These are phyloP conservation scores for Chrysemys picta DNA, from an alignment of 2,113 vertebrate species.

Conservation along the genomic window DNA sequence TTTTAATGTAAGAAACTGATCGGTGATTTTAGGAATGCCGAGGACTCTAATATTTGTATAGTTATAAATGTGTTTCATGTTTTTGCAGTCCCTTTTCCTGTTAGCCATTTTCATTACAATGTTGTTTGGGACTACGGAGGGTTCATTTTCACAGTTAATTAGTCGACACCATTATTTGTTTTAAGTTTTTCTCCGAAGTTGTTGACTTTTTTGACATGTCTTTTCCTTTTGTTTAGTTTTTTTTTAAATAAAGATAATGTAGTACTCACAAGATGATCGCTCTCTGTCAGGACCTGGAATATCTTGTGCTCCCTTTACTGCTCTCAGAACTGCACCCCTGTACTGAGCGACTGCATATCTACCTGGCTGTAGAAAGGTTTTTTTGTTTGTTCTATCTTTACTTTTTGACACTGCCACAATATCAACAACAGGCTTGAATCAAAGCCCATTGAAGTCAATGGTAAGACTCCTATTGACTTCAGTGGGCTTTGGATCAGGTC, in stretches of 20 bases:
- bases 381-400: not conserved
- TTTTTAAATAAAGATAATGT: fast-evolving
- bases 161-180: not conserved
- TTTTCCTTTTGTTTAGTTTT: not conserved
- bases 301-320: not conserved
- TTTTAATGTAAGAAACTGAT: not conserved
- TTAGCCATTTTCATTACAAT: not conserved
- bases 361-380: not conserved
- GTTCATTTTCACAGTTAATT: not conserved
- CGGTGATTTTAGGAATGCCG: not conserved
- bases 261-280: not conserved
- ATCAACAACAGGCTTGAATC: not conserved
- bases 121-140: not conserved
- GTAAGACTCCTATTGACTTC: not conserved
- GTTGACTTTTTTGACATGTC: not conserved
- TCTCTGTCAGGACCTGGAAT: not conserved
- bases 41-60: not conserved
- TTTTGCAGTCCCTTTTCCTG: not conserved
- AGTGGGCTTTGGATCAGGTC: not conserved
- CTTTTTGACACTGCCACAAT: not conserved
- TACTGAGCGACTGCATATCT: not conserved
- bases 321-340: not conserved
- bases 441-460: not conserved
- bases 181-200: not conserved
- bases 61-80: not conserved